Base-by-base conservation (phyloP, 2,113 vertebrate genomes). In the Zingel zingel region DNA sequence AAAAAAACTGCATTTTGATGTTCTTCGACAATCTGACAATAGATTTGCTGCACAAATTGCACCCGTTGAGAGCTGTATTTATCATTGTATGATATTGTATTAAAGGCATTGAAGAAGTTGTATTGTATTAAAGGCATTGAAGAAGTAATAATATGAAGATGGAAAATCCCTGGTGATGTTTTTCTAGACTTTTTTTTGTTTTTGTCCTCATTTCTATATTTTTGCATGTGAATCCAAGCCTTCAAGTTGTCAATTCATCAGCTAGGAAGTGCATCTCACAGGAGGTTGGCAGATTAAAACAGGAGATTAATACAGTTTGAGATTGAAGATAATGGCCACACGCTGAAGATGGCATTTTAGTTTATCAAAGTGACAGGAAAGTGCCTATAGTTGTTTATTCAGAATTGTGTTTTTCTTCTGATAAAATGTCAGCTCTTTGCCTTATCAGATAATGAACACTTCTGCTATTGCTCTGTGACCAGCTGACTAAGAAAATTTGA, bases 31-130 rank as follows among this genome's bases (percentile, higher is more conserved):
- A 63, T 57, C 53, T 63, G 45, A 79, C 69, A 71, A 66, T 81
- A 47, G 85, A 76, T 77, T 72, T 81, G 21, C 77, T 82, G 56
- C 62, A 74, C 30, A 82, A 81, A 87, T 65, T 88, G 56, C 27
- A 16, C 27, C 74, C 61, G 57, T 16, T 54, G 73, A 79, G 63
- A 68, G 27, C 57, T 66, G 18, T 23, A 56, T 80, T 83, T 73
- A 36, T 56, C 21, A 48, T 75, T 58, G 15, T 83, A n/a, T 80
- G 75, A 39, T 54, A 79, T n/a, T 57, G 16, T 62, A 36, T 78
- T 23, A 47, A 69, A 62, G 67, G 27, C 33, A 59, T 2, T 70
- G 27, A 75, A 50, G 72, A 71, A 61, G 18, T 71, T n/a, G n/a
- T 54, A 79, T n/a, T 57, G 16, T 62, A 36, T 78, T 23, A 47